Base-by-base conservation (phyloP, 35 echinoderm and acorn worm species). In the Apostichopus californicus region DNA sequence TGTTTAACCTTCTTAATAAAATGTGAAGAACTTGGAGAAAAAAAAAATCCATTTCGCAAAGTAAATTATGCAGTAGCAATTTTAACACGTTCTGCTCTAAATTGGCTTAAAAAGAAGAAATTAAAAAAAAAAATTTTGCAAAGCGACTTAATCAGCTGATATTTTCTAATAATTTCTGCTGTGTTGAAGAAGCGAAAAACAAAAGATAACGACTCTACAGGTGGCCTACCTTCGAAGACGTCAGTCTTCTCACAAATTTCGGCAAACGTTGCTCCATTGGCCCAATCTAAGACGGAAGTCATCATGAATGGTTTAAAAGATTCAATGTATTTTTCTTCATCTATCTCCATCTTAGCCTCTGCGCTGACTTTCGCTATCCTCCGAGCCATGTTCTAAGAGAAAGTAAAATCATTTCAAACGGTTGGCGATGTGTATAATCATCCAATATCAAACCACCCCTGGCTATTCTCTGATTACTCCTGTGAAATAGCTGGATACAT, bases 231-330 rank as follows among this genome's bases (percentile, higher is more conserved):
- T 94, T 98, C 97, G 93, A 98, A 98, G 18, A 94, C 92, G 26
- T 98, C 95, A 0, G 97, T 98, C 97, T 96, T 96, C 92, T 98
- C 93, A 52, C 95, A 96, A 17, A 98, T 93, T 54, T 96, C 92
- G 17, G 91, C 89, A 86, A 98, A 98, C 5, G 57, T 93, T 1
- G 97, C 78, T 6, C 97, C 97, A 1, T 87, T 95, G 2, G 95
- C 95, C 97, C 97, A 98, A 23, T 93, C 97, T 71, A 94, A 92
- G 55, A 96, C 95, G 1, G 94, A 93, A 21, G 92, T 93, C 93
- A 96, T 96, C 80, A 96, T 70, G 46, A 71, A 84, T 10, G 97
- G 94, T 91, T 94, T 96, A 77, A 98, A 98, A 73, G 97, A 98
- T 70, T 92, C 90, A 10, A 98, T 95, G 63, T 98, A 98, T 14